Conservation (phyloP, 2,797 vertebrate genomes). For the Adelosebastes latens region DNA sequence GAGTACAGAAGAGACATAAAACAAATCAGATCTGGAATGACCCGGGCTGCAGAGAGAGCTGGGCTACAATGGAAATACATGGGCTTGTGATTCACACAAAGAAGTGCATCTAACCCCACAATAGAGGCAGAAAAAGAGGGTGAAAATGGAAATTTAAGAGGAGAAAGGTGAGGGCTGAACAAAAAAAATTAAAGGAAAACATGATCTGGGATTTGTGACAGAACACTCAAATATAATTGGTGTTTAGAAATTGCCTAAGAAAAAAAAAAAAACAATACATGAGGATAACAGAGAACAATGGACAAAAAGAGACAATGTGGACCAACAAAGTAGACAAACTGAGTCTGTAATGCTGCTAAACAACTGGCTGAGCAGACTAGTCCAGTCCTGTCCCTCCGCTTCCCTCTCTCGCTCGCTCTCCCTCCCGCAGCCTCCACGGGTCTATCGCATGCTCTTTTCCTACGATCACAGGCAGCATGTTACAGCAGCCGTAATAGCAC, state of each 20-base stretch:
- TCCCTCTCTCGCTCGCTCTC: constrained; percentile 41
- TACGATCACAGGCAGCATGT: constrained; percentile 73
- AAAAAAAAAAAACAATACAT: background rate
- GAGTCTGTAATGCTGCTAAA: constrained; percentile 69
- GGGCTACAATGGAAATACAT: constrained; percentile 56
- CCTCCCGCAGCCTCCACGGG: constrained; percentile 54
- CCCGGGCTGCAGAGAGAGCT: constrained; percentile 54
- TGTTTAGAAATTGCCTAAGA: background rate
- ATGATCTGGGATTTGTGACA: constrained; percentile 6
- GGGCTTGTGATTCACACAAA: constrained; percentile 40
- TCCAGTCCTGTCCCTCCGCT: constrained; percentile 73
- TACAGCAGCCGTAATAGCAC: constrained; percentile 77
- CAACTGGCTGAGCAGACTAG: constrained; percentile 72
- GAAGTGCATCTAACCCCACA: constrained; percentile 31
- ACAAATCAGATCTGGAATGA: constrained; percentile 77
- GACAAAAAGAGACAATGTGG: constrained; percentile 47
- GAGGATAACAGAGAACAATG: constrained; percentile 24
- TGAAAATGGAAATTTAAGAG: background rate
- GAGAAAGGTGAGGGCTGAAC: background rate
- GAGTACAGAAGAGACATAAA: constrained; percentile 83
- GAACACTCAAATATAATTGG: constrained; percentile 1
- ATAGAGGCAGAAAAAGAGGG: background rate
- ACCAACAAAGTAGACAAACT: constrained; percentile 51
- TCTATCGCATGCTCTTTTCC: constrained; percentile 70
- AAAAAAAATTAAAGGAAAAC: constrained; percentile 23